phyloP scores from a whole-genome alignment of 2,888 invertebrate species.

The Chymomyza amoena region DNA sequence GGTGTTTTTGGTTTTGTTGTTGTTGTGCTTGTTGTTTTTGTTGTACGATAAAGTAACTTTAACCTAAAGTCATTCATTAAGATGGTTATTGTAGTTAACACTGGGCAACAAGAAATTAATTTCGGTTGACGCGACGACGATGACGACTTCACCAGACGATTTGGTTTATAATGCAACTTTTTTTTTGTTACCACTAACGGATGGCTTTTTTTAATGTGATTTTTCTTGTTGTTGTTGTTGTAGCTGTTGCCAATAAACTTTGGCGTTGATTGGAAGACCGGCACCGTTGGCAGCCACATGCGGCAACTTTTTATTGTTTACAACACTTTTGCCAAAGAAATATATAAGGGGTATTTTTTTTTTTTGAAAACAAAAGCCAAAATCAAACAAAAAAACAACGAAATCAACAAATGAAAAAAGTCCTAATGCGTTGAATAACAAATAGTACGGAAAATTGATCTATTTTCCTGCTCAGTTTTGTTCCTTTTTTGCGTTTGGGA shows the following conservation, averaged over 20 bases:
- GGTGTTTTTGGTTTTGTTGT: conserved; percentile 28
- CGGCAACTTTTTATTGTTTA: conserved; percentile 62
- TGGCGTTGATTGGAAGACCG: conserved; percentile 21
- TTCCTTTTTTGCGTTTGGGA: not conserved
- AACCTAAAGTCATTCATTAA: conserved; percentile 79
- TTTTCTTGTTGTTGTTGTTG: conserved; percentile 34
- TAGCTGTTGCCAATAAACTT: conserved; percentile 47
- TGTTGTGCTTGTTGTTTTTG: conserved; percentile 35
- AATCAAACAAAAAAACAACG: conserved; percentile 16
- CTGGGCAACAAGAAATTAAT: conserved; percentile 58
- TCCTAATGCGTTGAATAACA: conserved; percentile 14
- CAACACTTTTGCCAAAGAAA: not conserved
- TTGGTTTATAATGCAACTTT: not conserved
- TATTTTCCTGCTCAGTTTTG: conserved; percentile 4
- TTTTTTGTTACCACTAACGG: conserved; percentile 2
- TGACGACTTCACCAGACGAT: conserved; percentile 37
- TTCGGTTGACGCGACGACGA: not conserved
- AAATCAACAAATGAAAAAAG: conserved; percentile 22
- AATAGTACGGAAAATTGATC: conserved; percentile 10
- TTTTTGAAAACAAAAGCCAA: conserved; percentile 19
- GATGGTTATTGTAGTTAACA: conserved; percentile 75
- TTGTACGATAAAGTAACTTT: conserved; percentile 67
- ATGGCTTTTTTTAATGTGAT: conserved; percentile 22
- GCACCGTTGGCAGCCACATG: conserved; percentile 75
- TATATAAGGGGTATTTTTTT: not conserved